Base-by-base conservation (phyloP, 2,113 vertebrate genomes). In the Dasyurus viverrinus region DNA sequence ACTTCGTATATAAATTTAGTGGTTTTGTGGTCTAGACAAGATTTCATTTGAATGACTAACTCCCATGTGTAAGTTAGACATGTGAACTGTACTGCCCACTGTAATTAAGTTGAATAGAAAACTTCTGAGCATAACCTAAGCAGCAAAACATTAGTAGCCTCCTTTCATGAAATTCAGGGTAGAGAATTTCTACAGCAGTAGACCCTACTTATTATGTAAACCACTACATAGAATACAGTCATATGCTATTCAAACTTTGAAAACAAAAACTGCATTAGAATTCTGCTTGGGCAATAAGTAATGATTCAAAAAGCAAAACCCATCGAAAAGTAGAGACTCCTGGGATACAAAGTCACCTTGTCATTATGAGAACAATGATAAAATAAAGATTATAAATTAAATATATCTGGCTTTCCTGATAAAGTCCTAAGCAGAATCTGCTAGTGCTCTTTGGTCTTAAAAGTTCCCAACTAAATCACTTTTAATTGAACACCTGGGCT, bases 171-270 rank as follows among this genome's bases (percentile, higher is more conserved):
- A 97, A 98, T 97, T 92, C 92, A 94, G 96, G 97, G 95, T 98
- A 97, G 96, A 97, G 97, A 97, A 98, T 95, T 98, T 97, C 96
- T 94, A 95, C 54, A 52, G 96, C 96, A 97, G 60, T 93, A 98
- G 98, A 95, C 96, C 91, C 96, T 97, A 90, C 92, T 84, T 84
- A 84, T 84, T 84, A 84, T 36, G 68, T 23, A 84, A 84, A 84
- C 68, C n/a, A 84, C 68, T 23, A 84, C 68, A 84, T 26, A 54
- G 54, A 54, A 22, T 54, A 30, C 11, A 84, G 68, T n/a, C n/a
- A 0, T 8, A 84, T 84, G 68, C 36, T 84, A 42, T 23, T 84
- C 68, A 84, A 42, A 84, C 68, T 76, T 76, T 22, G 68, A n/a
- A 76, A 76, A 76, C 19, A 36, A 76, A 16, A 76, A 76, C n/a